These are phyloP conservation scores for Trichoplusia ni DNA, from an alignment of 1,140 invertebrate species.

Conservation along the genomic window DNA sequence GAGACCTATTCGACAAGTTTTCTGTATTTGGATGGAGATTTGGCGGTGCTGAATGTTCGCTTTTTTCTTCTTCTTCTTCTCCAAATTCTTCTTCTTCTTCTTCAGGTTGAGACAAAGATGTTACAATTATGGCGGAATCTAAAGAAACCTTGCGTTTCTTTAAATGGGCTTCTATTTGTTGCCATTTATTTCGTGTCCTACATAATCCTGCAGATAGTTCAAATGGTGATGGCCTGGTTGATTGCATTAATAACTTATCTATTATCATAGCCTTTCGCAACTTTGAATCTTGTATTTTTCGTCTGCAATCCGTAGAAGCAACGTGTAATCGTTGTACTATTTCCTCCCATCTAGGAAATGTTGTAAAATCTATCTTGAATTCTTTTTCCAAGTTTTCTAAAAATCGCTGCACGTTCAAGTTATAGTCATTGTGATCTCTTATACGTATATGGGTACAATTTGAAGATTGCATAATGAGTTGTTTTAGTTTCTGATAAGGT, in stretches of 20 bases:
- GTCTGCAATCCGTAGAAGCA: slow-evolving; percentile 46
- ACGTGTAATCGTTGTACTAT: slow-evolving; percentile 50
- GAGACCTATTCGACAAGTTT: slow-evolving; percentile 27
- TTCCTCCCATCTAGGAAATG: slow-evolving; percentile 57
- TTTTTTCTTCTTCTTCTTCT: slow-evolving; percentile 43
- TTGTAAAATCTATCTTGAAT: slow-evolving; percentile 57
- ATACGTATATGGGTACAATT: slow-evolving; percentile 55
- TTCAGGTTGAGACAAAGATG: neutral
- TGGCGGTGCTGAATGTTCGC: too few species aligned
- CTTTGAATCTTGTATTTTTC: slow-evolving; percentile 48
- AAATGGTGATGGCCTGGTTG: slow-evolving; percentile 59
- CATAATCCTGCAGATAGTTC: slow-evolving; percentile 52
- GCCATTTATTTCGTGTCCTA: slow-evolving; percentile 57
- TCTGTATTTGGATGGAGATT: slow-evolving; percentile 63
- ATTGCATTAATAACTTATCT: slow-evolving; percentile 57
- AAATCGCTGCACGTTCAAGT: slow-evolving; percentile 49
- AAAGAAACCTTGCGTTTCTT: slow-evolving; percentile 29
- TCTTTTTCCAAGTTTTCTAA: slow-evolving; percentile 57
- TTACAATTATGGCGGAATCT: slow-evolving; percentile 17
- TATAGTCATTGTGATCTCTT: slow-evolving; percentile 44
- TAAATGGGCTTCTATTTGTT: slow-evolving; percentile 36
- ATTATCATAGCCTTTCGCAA: slow-evolving; percentile 55
- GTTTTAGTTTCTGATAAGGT: too few species aligned
- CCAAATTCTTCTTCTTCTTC: neutral
- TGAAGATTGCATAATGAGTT: slow-evolving; percentile 39